Evolutionary conservation across 2,797 vertebrate species (phyloP), one percentile per base, ranked within the genome.

Genomic region (Heteromormyrus szaboi): DNA sequence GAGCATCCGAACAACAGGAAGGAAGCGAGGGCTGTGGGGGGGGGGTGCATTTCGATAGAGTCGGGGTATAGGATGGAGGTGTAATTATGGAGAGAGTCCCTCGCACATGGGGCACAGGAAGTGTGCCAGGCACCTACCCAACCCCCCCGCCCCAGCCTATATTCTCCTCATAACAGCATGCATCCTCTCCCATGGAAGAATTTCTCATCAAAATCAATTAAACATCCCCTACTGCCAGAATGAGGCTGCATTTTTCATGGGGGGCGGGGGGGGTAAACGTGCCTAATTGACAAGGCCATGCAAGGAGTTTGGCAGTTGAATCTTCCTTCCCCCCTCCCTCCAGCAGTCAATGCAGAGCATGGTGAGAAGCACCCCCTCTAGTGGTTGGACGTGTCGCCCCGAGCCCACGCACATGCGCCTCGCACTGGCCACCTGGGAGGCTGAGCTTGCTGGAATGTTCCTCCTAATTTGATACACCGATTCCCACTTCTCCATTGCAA

Each of bases 121-220:
- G 68, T 46, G 4, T 50, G 87, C 76, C 88, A 84, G n/a, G 11
- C 56, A 33, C 50, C 6, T 41, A 25, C 50, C 50, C 25, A 54
- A 79, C 33, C 33, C 33, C 87, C 72, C 37, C 51, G 14, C 8
- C 51, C 88, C 17, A 17, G 37, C 76, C 88, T 44, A 12, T n/a
- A 22, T n/a, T 54, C 25, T 37, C 46, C 68, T 29, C 17, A 37
- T 17, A 85, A 25, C 50, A 48, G 41, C 84, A 53, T 51, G 37
- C 44, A 33, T 29, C 8, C 81, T 79, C 89, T 90, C 93, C 93
- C 89, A 88, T 93, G 90, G 94, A 93, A 96, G 93, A 94, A 94
- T 94, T 95, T 93, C 94, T 96, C 95, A 96, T 96, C 96, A 95
- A 93, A 95, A 96, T 96, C 95, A 96, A 96, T 96, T 95, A 96